A percentile compares a stretch with the other conserved stretches of the same genome.
Conservation (phyloP, 2,113 vertebrate species). For the Anoura caudifer region DNA sequence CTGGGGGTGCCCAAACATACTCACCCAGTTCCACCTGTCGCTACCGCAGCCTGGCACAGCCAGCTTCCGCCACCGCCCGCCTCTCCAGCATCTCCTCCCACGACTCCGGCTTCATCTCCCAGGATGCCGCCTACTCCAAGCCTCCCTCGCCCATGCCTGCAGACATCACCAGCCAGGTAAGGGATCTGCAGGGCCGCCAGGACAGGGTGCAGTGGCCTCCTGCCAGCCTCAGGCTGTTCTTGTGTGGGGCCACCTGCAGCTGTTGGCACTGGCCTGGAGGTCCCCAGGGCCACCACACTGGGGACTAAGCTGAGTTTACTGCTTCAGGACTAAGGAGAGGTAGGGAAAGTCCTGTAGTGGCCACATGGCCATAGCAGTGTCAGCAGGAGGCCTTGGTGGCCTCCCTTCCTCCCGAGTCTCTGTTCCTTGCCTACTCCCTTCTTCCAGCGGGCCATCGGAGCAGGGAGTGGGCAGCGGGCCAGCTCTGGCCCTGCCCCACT, state of each 20-base stretch:
- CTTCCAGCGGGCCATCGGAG: background rate
- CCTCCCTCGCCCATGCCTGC: conserved; percentile 98
- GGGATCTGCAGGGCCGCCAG: background rate
- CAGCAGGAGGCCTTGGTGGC: background rate
- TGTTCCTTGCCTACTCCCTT: background rate
- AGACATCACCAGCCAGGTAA: conserved; percentile 97
- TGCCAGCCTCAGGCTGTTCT: background rate
- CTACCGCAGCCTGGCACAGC: conserved; percentile 96
- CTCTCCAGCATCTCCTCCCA: conserved; percentile 99
- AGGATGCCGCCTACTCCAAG: conserved; percentile 95
- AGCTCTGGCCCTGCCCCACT: background rate
- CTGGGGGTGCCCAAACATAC: conserved; percentile 86
- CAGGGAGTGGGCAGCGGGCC: background rate
- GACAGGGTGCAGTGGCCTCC: background rate
- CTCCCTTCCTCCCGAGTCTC: background rate
- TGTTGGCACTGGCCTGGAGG: background rate
- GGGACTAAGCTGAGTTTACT: background rate
- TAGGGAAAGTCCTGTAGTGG: background rate
- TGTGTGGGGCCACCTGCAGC: fast-evolving
- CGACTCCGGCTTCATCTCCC: conserved; percentile 97
- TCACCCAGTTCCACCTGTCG: conserved; percentile 92
- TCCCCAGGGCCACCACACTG: background rate
- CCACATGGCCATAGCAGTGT: background rate
- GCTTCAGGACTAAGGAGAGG: background rate
- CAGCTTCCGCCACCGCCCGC: conserved; percentile 86